Conservation (phyloP, 2,888 invertebrate genomes). For the Heliothis peltigera region DNA sequence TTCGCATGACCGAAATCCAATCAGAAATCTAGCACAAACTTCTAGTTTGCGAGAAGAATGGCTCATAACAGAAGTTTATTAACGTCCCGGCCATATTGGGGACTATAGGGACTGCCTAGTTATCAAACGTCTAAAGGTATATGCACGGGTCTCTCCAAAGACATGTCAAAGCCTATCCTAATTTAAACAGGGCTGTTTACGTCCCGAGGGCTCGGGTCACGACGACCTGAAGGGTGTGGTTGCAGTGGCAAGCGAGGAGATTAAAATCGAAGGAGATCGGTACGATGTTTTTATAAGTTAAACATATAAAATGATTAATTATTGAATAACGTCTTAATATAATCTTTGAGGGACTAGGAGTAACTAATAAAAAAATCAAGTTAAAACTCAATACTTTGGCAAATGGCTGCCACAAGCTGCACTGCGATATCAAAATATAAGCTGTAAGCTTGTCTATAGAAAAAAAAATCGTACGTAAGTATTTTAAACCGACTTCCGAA, state of each 20-base stretch:
- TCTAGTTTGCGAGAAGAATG: constrained; percentile 33
- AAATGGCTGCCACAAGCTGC: no score
- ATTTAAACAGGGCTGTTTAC: constrained; percentile 87
- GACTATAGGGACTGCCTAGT: constrained; percentile 54
- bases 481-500: no score
- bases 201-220: constrained; percentile 77
- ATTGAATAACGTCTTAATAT: no score
- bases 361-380: no score
- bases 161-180: constrained; percentile 87
- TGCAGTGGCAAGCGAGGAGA: constrained; percentile 53
- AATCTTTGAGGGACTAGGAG: no score
- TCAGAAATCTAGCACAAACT: constrained; percentile 29
- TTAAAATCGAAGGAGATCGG: constrained; percentile 11
- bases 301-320: background rate
- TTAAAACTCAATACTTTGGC: no score
- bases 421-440: no score
- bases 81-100: constrained; percentile 39
- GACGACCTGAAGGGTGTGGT: constrained; percentile 60
- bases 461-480: no score
- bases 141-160: constrained; percentile 72
- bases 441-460: no score
- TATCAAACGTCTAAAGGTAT: constrained; percentile 67
- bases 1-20: constrained; percentile 41
- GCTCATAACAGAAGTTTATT: constrained; percentile 50
- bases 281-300: background rate